A percentile compares a stretch with the other conserved stretches of the same genome.
These are phyloP conservation scores for Xestia c-nigrum DNA, from an alignment of 2,888 invertebrate species.

Conservation along the genomic window DNA sequence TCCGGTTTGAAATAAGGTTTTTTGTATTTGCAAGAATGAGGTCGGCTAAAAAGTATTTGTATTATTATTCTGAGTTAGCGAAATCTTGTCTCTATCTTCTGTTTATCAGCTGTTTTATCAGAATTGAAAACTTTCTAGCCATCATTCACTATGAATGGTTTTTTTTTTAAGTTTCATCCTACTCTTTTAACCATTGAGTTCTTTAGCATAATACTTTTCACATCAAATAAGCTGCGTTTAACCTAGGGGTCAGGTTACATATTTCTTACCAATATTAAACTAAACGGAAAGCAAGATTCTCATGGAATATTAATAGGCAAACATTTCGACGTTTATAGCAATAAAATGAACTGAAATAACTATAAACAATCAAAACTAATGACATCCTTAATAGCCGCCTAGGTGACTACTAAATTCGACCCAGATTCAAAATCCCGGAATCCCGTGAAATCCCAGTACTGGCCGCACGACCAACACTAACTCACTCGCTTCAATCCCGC, in stretches of 20 bases:
- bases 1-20: not conserved
- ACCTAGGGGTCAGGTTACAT: not conserved
- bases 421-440: conserved; percentile 58
- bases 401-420: conserved; percentile 62
- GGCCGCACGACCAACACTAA: conserved; percentile 63
- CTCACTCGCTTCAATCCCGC: conserved; percentile 65
- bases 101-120: not conserved
- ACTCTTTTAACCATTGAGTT: not conserved
- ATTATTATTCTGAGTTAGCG: not conserved
- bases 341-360: conserved; percentile 17
- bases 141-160: not conserved
- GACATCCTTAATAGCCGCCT: conserved; percentile 43
- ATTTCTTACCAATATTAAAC: not conserved
- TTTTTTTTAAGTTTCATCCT: not conserved
- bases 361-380: conserved; percentile 47
- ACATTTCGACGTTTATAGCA: not conserved
- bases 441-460: conserved; percentile 61
- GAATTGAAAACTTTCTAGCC: not conserved
- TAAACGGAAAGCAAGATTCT: not conserved
- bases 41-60: not conserved
- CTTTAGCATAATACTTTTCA: not conserved
- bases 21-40: not conserved
- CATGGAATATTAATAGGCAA: not conserved
- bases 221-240: not conserved
- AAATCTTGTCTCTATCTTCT: not conserved